These are phyloP conservation scores for Notoglanidium macrostoma DNA, from an alignment of 2,797 vertebrate species.

Conservation along the genomic window DNA sequence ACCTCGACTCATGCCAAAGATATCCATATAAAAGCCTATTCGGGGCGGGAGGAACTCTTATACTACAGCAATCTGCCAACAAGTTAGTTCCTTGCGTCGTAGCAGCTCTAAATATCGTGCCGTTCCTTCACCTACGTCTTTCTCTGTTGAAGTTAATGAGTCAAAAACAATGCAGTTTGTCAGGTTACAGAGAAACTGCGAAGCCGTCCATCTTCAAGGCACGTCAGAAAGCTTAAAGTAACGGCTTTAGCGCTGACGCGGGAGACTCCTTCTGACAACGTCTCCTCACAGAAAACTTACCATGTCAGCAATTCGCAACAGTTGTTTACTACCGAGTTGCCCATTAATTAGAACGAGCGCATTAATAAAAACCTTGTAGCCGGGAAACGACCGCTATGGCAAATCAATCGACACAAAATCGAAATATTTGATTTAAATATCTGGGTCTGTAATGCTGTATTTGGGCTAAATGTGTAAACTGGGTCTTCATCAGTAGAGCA, in stretches of 20 bases:
- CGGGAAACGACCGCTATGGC: no score
- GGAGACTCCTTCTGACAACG: neutral
- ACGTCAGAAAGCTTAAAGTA: neutral
- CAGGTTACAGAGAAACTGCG: neutral
- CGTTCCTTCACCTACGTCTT: neutral
- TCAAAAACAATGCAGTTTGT: neutral
- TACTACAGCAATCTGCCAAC: neutral
- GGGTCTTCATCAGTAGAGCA: conserved; percentile 33
- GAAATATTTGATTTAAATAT: conserved; percentile 1
- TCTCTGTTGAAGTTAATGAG: neutral
- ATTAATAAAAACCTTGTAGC: neutral
- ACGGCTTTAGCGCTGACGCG: neutral
- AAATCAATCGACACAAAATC: no score
- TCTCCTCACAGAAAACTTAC: neutral
- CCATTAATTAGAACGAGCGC: neutral
- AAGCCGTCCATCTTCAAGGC: neutral
- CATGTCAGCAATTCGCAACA: neutral
- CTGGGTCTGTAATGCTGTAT: neutral
- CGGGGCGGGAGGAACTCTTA: neutral
- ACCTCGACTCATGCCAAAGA: neutral
- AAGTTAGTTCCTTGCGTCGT: neutral
- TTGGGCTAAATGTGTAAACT: conserved; percentile 24
- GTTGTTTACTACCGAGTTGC: neutral
- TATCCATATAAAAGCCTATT: neutral
- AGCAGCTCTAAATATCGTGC: neutral